Evolutionary conservation across 2,797 vertebrate species (phyloP).

Genomic region (Hyperoplus lanceolatus): DNA sequence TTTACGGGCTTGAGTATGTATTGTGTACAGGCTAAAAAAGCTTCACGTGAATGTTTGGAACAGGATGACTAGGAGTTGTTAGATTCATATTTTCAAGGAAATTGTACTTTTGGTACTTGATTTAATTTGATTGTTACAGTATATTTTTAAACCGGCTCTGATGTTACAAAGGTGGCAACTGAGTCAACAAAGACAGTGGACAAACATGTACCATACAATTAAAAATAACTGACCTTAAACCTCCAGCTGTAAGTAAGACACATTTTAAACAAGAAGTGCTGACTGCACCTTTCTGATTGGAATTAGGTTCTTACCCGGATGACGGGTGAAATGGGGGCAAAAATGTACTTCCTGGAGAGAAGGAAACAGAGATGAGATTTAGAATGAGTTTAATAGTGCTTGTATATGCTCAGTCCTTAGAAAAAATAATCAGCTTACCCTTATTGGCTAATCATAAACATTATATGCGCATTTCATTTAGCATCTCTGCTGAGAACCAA

Average conservation of each 20-base stretch:
- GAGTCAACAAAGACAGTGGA: background rate
- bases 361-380: background rate
- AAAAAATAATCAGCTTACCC: slow-evolving; percentile 17
- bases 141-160: background rate
- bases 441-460: slow-evolving; percentile 19
- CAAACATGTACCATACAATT: background rate
- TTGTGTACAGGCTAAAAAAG: slow-evolving; percentile 41
- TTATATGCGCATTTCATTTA: slow-evolving; percentile 39
- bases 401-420: slow-evolving; percentile 3
- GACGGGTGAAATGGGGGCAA: background rate
- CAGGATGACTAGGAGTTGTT: background rate
- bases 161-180: background rate
- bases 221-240: background rate
- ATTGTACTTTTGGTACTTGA: background rate
- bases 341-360: background rate
- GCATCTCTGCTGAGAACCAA: slow-evolving; percentile 16
- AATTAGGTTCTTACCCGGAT: background rate
- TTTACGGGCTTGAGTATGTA: slow-evolving; percentile 10
- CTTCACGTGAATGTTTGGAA: background rate
- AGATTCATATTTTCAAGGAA: background rate
- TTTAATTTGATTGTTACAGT: background rate
- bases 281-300: background rate
- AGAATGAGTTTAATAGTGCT: slow-evolving; percentile 24
- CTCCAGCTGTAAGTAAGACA: background rate
- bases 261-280: too few relatives aligned